Percentiles rank a stretch among this genome's conserved stretches.
phyloP scores from a whole-genome alignment of 1,140 invertebrate genomes.

The Sipha flava region DNA sequence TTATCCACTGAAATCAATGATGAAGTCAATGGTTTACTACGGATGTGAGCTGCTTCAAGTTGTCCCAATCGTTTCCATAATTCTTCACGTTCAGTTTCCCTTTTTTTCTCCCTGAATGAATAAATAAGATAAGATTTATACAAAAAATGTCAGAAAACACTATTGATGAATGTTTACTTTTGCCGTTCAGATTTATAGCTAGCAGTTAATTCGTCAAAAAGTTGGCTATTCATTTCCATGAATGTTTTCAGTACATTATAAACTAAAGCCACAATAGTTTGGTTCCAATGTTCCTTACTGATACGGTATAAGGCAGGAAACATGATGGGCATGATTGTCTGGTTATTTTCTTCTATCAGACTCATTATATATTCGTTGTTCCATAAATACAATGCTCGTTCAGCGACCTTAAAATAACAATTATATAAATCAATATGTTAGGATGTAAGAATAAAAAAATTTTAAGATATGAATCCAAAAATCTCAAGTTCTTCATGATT shows the following conservation, averaged over 20 bases:
- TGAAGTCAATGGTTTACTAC: constrained; percentile 37
- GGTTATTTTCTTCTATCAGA: constrained; percentile 86
- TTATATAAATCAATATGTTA: too few relatives aligned
- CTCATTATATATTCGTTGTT: constrained; percentile 97
- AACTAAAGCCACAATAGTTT: constrained; percentile 96
- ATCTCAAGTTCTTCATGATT: too few relatives aligned
- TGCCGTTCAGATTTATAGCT: constrained; percentile 96
- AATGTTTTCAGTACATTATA: constrained; percentile 99
- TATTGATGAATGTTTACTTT: constrained; percentile 61
- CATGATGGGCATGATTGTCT: constrained; percentile 86
- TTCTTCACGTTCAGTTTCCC: constrained; percentile 88
- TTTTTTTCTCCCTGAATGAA: constrained; percentile 77
- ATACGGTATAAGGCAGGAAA: constrained; percentile 95
- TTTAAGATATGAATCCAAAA: too few relatives aligned
- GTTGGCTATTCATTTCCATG: constrained; percentile 99
- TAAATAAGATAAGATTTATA: neutral
- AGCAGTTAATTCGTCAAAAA: constrained; percentile 96
- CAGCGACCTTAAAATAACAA: constrained; percentile 68
- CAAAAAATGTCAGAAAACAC: neutral
- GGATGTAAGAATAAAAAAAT: too few relatives aligned
- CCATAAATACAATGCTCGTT: constrained; percentile 89
- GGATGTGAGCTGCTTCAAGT: constrained; percentile 55
- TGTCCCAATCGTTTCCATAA: constrained; percentile 85
- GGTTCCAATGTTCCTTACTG: constrained; percentile 99
- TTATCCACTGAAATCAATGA: neutral